phyloP scores from a whole-genome alignment of 2,888 invertebrate genomes.

The Apoderus coryli region DNA sequence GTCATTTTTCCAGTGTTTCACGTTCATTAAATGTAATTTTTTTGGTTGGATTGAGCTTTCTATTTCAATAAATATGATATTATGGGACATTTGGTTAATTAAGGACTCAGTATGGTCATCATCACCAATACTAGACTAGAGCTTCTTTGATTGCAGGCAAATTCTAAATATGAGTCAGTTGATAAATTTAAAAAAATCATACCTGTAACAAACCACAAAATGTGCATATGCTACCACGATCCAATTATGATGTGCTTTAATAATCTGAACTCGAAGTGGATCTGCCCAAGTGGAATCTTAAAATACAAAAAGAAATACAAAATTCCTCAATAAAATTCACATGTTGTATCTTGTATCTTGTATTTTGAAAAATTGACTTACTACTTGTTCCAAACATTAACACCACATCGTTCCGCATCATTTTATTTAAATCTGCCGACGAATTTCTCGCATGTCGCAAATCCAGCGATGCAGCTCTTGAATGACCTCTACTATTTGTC shows the following conservation, averaged over 20 bases:
- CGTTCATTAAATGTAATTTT: no score
- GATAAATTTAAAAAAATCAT: constrained; percentile 14
- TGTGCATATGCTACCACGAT: constrained; percentile 93
- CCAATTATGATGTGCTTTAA: constrained; percentile 96
- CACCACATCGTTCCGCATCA: constrained; percentile 55
- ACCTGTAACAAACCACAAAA: constrained; percentile 90
- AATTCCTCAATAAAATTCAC: no score
- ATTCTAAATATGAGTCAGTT: background rate
- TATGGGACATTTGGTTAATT: no score
- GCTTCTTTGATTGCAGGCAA: no score
- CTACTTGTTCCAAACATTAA: constrained; percentile 45
- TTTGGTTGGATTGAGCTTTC: no score
- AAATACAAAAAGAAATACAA: constrained; percentile 27
- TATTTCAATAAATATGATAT: no score
- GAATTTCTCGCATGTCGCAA: constrained; percentile 58
- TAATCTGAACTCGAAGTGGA: constrained; percentile 77
- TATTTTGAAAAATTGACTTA: no score
- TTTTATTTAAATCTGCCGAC: constrained; percentile 59
- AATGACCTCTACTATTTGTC: constrained; percentile 44
- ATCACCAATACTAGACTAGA: no score
- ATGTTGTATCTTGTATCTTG: no score
- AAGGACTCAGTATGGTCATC: no score
- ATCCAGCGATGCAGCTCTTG: constrained; percentile 72
- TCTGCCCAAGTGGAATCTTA: constrained; percentile 64
- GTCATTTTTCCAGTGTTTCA: no score